phyloP scores from a whole-genome alignment of 2,888 invertebrate genomes.

The Spialia ferax region DNA sequence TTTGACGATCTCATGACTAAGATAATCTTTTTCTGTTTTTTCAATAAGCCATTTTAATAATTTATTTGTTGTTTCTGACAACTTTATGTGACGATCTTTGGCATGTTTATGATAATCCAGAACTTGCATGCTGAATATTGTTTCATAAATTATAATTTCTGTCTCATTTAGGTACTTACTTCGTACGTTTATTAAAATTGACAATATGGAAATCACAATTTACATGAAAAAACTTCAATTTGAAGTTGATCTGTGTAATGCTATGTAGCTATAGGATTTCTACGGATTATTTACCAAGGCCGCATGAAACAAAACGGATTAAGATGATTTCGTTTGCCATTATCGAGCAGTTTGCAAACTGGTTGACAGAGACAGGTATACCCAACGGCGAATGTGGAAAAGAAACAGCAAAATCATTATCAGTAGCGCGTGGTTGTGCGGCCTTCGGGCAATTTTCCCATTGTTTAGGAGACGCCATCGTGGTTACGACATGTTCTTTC shows the following conservation, averaged over 20 bases:
- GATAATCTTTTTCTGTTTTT: too few relatives aligned
- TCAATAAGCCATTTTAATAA: too few relatives aligned
- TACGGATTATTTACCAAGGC: conserved; percentile 23
- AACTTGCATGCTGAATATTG: too few relatives aligned
- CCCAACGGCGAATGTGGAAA: conserved; percentile 13
- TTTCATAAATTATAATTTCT: too few relatives aligned
- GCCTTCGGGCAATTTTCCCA: conserved; percentile 46
- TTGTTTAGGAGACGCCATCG: conserved; percentile 43
- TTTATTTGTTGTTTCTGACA: too few relatives aligned
- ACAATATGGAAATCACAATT: too few relatives aligned
- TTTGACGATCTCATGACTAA: too few relatives aligned
- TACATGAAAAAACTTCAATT: background rate
- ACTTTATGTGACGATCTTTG: too few relatives aligned
- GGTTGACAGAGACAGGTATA: conserved; percentile 20
- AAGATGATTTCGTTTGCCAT: conserved; percentile 10
- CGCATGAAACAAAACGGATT: conserved; percentile 22
- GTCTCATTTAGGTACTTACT: too few relatives aligned
- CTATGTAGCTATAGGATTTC: background rate
- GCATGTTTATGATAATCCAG: too few relatives aligned
- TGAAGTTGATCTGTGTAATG: background rate
- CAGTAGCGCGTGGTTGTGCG: conserved; percentile 18
- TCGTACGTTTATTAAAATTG: too few relatives aligned
- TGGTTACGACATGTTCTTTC: conserved; percentile 9
- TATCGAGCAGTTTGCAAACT: conserved; percentile 6
- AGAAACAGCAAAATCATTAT: conserved; percentile 12